Evolutionary conservation across 2,113 vertebrate genomes (phyloP).

Genomic region (Callopanchax toddi): DNA sequence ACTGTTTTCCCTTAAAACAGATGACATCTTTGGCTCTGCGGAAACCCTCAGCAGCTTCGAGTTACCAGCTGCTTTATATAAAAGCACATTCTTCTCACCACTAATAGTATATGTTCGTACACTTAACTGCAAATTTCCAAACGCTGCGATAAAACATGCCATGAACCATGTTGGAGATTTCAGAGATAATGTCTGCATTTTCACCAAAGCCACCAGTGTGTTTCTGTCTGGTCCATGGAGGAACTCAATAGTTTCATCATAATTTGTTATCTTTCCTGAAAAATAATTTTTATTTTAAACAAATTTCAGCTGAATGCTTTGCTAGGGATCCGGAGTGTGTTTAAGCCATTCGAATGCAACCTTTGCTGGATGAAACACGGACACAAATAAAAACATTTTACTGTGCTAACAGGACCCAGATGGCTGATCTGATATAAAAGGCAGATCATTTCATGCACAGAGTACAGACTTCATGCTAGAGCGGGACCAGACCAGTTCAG

Average conservation of each 20-base stretch:
- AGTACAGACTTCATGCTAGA: slow-evolving; percentile 35
- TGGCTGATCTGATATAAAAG: slow-evolving; percentile 65
- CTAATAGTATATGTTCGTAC: slow-evolving; percentile 42
- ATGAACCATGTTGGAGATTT: slow-evolving; percentile 16
- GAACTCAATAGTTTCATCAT: neutral
- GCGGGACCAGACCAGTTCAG: slow-evolving; percentile 29
- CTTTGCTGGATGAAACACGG: slow-evolving; percentile 33
- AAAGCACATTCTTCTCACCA: slow-evolving; percentile 42
- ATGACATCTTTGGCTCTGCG: slow-evolving; percentile 37
- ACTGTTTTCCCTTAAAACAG: slow-evolving; percentile 35
- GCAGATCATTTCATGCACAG: slow-evolving; percentile 62
- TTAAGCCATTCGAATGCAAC: slow-evolving; percentile 40
- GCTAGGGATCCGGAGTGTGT: slow-evolving; percentile 28
- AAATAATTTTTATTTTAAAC: slow-evolving; percentile 27
- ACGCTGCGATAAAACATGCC: slow-evolving; percentile 22
- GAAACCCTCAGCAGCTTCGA: slow-evolving; percentile 29
- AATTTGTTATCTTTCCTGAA: slow-evolving; percentile 11
- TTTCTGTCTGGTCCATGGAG: neutral
- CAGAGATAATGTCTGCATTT: slow-evolving; percentile 12
- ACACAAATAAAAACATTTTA: slow-evolving; percentile 58
- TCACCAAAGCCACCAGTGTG: slow-evolving; percentile 7
- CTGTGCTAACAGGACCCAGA: slow-evolving; percentile 66
- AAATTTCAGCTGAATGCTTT: slow-evolving; percentile 32
- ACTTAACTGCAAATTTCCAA: slow-evolving; percentile 25
- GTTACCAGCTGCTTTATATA: slow-evolving; percentile 40